Evolutionary conservation across 1,140 invertebrate genomes (phyloP).

Genomic region (Pteromalus puparum): DNA sequence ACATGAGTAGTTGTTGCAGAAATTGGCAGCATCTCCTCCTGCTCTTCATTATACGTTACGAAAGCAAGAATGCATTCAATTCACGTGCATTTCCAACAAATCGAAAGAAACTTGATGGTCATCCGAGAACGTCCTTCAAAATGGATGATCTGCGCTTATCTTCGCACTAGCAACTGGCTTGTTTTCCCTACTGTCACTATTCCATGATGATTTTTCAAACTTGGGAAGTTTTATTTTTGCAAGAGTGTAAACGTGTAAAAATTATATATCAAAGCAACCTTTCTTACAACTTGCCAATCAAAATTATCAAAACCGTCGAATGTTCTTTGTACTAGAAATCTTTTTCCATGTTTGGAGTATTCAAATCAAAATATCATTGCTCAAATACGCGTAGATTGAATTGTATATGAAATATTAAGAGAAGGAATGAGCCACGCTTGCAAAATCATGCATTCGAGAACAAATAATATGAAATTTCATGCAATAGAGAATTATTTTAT

Average conservation of each 20-base stretch:
- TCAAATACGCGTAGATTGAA: not conserved
- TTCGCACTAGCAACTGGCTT: not conserved
- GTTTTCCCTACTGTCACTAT: not conserved
- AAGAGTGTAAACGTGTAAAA: not conserved
- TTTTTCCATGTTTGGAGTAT: too few species aligned
- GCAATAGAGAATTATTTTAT: constrained; percentile 21
- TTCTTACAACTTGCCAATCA: not conserved
- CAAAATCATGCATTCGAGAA: not conserved
- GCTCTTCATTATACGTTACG: not conserved
- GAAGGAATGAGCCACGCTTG: not conserved
- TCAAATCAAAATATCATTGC: not conserved
- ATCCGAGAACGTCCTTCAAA: constrained; percentile 35
- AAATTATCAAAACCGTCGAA: not conserved
- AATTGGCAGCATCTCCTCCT: not conserved
- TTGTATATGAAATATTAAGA: not conserved
- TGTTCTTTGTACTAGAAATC: too few species aligned
- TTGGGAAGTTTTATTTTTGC: not conserved
- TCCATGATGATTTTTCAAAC: not conserved
- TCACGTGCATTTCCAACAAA: not conserved
- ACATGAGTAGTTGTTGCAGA: not conserved
- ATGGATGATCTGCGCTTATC: constrained; percentile 23
- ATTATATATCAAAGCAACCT: not conserved
- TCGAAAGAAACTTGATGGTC: constrained; percentile 37
- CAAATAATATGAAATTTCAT: not conserved
- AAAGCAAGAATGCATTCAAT: not conserved